These are phyloP conservation scores for Catharus fuscescens DNA, from an alignment of 2,113 vertebrate species.

Conservation along the genomic window DNA sequence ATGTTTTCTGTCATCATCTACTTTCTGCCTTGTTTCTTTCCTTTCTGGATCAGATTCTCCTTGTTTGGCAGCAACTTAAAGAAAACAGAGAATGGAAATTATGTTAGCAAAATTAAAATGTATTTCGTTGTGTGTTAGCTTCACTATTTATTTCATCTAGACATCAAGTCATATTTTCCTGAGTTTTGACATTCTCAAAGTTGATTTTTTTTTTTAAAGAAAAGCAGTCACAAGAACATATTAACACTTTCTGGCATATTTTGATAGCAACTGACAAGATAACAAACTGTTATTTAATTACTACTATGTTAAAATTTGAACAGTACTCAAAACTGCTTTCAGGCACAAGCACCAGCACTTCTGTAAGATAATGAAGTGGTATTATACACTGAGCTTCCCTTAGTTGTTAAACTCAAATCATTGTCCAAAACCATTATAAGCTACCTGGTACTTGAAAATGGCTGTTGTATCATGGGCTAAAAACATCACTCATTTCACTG, in stretches of 20 bases:
- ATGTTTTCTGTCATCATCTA: slow-evolving; percentile 98
- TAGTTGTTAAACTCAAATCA: background rate
- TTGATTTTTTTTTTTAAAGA: background rate
- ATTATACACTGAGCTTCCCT: background rate
- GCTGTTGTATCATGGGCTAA: background rate
- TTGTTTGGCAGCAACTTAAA: slow-evolving; percentile 96
- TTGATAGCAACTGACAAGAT: slow-evolving; percentile 58
- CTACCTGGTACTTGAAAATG: background rate
- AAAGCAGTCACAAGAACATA: slow-evolving; percentile 29
- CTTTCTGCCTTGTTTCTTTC: slow-evolving; percentile 97
- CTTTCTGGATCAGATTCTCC: slow-evolving; percentile 96
- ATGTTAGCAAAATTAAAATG: background rate
- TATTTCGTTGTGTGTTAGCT: background rate
- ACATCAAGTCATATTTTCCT: slow-evolving; percentile 19
- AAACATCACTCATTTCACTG: background rate
- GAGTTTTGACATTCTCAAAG: slow-evolving; percentile 31
- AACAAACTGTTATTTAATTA: slow-evolving; percentile 41
- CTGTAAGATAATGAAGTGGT: background rate
- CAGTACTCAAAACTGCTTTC: background rate
- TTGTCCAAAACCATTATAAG: background rate
- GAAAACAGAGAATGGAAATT: slow-evolving; percentile 17
- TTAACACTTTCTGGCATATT: slow-evolving; percentile 31
- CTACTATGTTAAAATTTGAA: background rate
- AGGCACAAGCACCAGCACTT: background rate
- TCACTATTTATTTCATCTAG: slow-evolving; percentile 25